These are phyloP conservation scores for Aphidoletes aphidimyza DNA, from an alignment of 2,888 invertebrate genomes.

Conservation along the genomic window DNA sequence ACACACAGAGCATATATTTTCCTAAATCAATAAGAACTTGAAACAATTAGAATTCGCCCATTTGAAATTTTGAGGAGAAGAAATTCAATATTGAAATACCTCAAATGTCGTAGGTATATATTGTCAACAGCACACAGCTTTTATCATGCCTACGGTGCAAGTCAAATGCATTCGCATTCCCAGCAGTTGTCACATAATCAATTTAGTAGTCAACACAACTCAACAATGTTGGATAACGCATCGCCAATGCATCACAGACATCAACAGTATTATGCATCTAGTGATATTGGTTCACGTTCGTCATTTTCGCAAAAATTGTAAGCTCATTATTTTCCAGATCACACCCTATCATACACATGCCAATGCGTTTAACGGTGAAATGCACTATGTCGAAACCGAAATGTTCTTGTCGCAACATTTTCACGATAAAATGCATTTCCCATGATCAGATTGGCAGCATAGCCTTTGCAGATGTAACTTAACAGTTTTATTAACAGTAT, in stretches of 20 bases:
- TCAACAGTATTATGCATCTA: slow-evolving; percentile 29
- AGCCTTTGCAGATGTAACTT: no score
- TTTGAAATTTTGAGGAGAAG: neutral
- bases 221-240: slow-evolving; percentile 56
- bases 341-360: neutral
- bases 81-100: neutral
- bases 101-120: slow-evolving; percentile 27
- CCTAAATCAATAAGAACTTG: neutral
- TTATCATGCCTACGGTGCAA: slow-evolving; percentile 63
- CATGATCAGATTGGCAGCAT: neutral
- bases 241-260: slow-evolving; percentile 6
- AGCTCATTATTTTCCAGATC: slow-evolving; percentile 3
- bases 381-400: neutral
- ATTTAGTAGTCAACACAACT: slow-evolving; percentile 60
- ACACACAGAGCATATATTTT: neutral
- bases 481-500: no score
- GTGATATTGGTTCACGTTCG: slow-evolving; percentile 47
- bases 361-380: neutral
- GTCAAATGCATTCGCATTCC: slow-evolving; percentile 61
- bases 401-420: neutral
- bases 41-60: neutral
- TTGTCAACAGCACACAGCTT: slow-evolving; percentile 26
- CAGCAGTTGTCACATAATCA: slow-evolving; percentile 59
- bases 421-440: neutral
- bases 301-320: slow-evolving; percentile 50